Conservation (phyloP, 2,797 vertebrate species). For the Alosa sapidissima region DNA sequence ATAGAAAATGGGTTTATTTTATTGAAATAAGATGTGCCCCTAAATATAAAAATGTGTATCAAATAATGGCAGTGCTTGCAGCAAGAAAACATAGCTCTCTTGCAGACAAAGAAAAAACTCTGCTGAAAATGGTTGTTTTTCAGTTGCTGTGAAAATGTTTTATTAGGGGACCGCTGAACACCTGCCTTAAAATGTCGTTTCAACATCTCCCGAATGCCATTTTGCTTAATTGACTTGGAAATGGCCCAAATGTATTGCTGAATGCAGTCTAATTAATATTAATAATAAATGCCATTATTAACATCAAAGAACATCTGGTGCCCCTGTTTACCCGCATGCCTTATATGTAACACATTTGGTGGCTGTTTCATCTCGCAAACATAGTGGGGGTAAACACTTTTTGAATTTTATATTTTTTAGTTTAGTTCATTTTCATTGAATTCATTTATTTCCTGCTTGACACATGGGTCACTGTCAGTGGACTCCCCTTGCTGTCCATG, state of each 20-base stretch:
- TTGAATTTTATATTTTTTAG: slow-evolving; percentile 46
- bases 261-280: slow-evolving; percentile 99
- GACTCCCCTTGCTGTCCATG: slow-evolving; percentile 70
- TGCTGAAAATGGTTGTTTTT: slow-evolving; percentile 93
- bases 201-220: slow-evolving; percentile 99
- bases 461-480: slow-evolving; percentile 81
- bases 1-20: slow-evolving; percentile 37
- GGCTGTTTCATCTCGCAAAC: slow-evolving; percentile 97
- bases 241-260: slow-evolving; percentile 99
- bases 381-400: slow-evolving; percentile 89
- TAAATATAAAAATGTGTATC: slow-evolving; percentile 55
- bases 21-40: slow-evolving; percentile 40
- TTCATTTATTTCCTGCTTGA: slow-evolving; percentile 66
- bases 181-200: slow-evolving; percentile 99
- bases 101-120: slow-evolving; percentile 73
- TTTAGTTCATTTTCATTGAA: slow-evolving; percentile 56
- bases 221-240: slow-evolving; percentile 99
- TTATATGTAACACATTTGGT: slow-evolving; percentile 99
- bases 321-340: slow-evolving; percentile 99
- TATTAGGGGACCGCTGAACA: slow-evolving; percentile 97
- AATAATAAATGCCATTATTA: slow-evolving; percentile 99
- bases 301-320: slow-evolving; percentile 99
- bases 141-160: slow-evolving; percentile 97
- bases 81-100: slow-evolving; percentile 54
- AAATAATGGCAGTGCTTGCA: slow-evolving; percentile 53